Evolutionary conservation across 2,113 vertebrate genomes (phyloP), one percentile per base, ranked within the genome.

Genomic region (Cyprinodon variegatus): DNA sequence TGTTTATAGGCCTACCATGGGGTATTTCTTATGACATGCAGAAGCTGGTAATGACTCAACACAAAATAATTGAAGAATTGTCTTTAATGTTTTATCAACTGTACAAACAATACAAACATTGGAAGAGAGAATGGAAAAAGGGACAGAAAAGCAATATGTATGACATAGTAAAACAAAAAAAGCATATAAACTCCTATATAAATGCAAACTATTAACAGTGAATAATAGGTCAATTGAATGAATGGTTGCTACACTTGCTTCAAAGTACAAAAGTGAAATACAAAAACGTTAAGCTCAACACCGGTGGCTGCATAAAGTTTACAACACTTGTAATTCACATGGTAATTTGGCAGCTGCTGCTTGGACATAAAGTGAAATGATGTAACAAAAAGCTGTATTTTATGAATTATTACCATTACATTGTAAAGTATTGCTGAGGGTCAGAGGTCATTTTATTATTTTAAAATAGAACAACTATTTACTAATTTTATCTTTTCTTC

Each of bases 31-130:
- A 53, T 11, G 11, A 45, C 2, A n/a, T 20, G 6, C 20, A 11
- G 39, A 15, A 17, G 2, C 12, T 61, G 11, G 39, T 38, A 63
- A 38, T 38, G 6, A 38, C 1, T 37, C 13, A 6, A 14, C 12
- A 62, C 14, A 37, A 62, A 62, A 37, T 77, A 38, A 50, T 71
- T 57, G 57, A 45, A 53, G 67, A n/a, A 59, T 13, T 60, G n/a
- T 71, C 48, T 86, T 89, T 76, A 86, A 78, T 86, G 59, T 13
- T 64, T 53, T 62, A 4, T 43, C 61, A 66, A 46, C 36, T 29
- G 29, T 29, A 29, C 29, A 29, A 29, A 29, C 29, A 29, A 29
- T 29, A 29, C 29, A 29, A 29, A 39, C 39, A 22, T 69, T 65
- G 36, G 29, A 11, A 11, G 41, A 57, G 20, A 57, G 50, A n/a